Conservation (phyloP, 2,888 invertebrate species). For the Hipparchia semele region DNA sequence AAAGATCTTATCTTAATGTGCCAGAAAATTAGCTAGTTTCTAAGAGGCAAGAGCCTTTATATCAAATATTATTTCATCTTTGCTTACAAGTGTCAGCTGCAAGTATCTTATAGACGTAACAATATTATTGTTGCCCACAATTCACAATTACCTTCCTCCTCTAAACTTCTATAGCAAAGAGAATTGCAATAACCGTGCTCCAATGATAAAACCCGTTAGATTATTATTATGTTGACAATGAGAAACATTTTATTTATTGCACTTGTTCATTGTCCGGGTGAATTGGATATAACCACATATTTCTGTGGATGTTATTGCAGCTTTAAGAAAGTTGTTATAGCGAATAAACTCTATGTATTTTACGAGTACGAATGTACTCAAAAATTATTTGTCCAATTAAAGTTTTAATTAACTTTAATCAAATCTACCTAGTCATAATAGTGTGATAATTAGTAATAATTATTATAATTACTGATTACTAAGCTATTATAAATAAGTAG, state of each 20-base stretch:
- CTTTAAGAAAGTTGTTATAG: neutral
- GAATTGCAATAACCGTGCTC: conserved; percentile 19
- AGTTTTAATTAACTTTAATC: too few species aligned
- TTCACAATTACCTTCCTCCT: conserved; percentile 24
- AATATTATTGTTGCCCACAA: conserved; percentile 12
- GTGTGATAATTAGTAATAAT: too few species aligned
- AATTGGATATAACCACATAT: conserved; percentile 22
- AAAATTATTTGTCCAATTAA: too few species aligned
- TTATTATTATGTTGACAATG: conserved; percentile 25
- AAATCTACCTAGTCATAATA: too few species aligned
- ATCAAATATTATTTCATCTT: neutral
- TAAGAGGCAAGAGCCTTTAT: too few species aligned
- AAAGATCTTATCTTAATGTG: too few species aligned
- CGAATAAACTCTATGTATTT: neutral
- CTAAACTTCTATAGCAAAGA: conserved; percentile 17
- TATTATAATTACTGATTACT: too few species aligned
- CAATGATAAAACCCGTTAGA: conserved; percentile 15
- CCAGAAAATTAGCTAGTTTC: too few species aligned
- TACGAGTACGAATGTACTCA: neutral
- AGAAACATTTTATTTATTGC: conserved; percentile 22
- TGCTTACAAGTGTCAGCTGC: conserved; percentile 9
- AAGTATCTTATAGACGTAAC: conserved; percentile 14
- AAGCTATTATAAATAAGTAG: too few species aligned
- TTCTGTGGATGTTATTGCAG: conserved; percentile 9
- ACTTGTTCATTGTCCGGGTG: conserved; percentile 22